Evolutionary conservation across 2,888 invertebrate genomes (phyloP), one percentile per base, ranked within the genome.

Genomic region (Ceratothoa steindachneri): DNA sequence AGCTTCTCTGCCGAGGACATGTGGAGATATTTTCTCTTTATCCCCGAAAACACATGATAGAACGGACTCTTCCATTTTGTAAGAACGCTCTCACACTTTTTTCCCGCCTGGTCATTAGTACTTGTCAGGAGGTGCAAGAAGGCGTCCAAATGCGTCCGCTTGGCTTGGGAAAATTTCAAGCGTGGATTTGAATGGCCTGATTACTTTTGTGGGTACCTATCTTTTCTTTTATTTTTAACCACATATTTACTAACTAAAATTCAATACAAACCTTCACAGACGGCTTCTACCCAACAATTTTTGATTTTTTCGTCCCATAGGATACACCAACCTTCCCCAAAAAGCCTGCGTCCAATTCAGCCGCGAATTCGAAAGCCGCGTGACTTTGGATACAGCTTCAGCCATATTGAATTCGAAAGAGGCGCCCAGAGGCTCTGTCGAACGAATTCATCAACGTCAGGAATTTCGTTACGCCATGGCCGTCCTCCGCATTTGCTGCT

Each of bases 11-110:
- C 68, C 71, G 77, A 75, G 75, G 77, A 77, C 77, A 77, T 74
- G 77, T 70, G 75, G 75, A 77, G 75, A 77, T 75, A 77, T 77
- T 77, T 77, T 75, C 77, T 77, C 75, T 77, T 77, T 77, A 75
- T 77, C 77, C 72, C 77, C 60, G 77, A 77, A 77, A 77, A 77
- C 77, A 75, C 77, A 77, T 77, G 77, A 77, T 77, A 72, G 75
- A 77, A 67, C 70, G 75, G 72, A 73, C 72, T 77, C 77, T 74
- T 77, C 77, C 77, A 77, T 77, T 77, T 77, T 77, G 74, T 77
- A 77, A 77, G 77, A 77, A 77, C 75, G 72, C 72, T 67, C 68
- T 69, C 75, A 69, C 75, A 70, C 70, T 75, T 60, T 77, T 77
- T 75, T 69, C 77, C 73, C 68, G 70, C 72, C 28, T 27, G 71